Percentiles rank a stretch among this genome's conserved stretches.
Evolutionary conservation across 2,797 vertebrate species (phyloP).

Genomic region (Staurois parvus): DNA sequence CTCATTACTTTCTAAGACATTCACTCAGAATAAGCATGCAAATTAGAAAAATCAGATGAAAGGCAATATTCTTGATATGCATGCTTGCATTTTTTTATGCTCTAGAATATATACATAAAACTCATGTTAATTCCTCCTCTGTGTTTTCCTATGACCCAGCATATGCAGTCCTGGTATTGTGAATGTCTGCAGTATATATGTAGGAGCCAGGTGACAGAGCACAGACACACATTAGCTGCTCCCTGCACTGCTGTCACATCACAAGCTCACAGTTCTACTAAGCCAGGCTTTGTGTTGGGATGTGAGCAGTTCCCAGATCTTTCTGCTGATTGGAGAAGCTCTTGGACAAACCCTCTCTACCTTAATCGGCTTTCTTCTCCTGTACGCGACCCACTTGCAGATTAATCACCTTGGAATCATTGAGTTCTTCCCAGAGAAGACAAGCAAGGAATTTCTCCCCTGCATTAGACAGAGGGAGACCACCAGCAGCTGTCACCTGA

Average conservation of each 20-base stretch:
- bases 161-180: too few species aligned
- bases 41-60: too few species aligned
- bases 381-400: slow-evolving; percentile 52
- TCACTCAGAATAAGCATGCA: too few species aligned
- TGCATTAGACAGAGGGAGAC: neutral
- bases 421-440: slow-evolving; percentile 35
- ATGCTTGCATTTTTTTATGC: too few species aligned
- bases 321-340: slow-evolving; percentile 14
- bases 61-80: too few species aligned
- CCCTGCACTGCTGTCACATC: slow-evolving; percentile 43
- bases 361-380: slow-evolving; percentile 58
- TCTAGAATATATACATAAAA: too few species aligned
- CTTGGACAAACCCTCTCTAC: slow-evolving; percentile 44
- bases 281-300: slow-evolving; percentile 53
- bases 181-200: too few species aligned
- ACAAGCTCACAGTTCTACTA: slow-evolving; percentile 34
- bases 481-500: neutral
- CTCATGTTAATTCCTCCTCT: too few species aligned
- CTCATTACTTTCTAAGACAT: too few species aligned
- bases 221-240: slow-evolving; percentile 14
- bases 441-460: slow-evolving; percentile 1
- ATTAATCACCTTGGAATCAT: slow-evolving; percentile 61
- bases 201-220: slow-evolving; percentile 33
- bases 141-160: too few species aligned
- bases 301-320: slow-evolving; percentile 54